Evolutionary conservation across 1,140 invertebrate species (phyloP).

Genomic region (Drosophila parabipectinata): DNA sequence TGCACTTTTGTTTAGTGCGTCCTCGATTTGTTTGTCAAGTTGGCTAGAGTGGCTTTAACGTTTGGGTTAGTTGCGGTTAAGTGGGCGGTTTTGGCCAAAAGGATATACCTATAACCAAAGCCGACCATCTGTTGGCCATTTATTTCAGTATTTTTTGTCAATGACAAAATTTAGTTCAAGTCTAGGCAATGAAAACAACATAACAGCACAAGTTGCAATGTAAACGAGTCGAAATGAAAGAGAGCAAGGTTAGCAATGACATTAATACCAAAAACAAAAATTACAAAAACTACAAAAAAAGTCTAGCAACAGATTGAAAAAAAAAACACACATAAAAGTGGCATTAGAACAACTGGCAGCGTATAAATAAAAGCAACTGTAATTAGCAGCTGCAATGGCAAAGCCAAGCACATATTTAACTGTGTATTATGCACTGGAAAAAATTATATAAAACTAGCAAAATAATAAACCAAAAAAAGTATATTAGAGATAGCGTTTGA

Average conservation of each 20-base stretch:
- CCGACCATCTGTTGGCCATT: conserved; percentile 5
- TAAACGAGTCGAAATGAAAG: conserved; percentile 72
- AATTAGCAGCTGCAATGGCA: conserved; percentile 74
- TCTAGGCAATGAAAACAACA: conserved; percentile 21
- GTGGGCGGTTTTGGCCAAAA: conserved; percentile 1
- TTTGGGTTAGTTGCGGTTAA: background rate
- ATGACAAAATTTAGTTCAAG: conserved; percentile 46
- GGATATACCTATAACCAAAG: background rate
- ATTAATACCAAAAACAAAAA: conserved; percentile 72
- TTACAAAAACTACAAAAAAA: conserved; percentile 41
- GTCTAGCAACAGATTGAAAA: conserved; percentile 62
- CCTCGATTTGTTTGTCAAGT: conserved; percentile 16
- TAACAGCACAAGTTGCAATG: conserved; percentile 52
- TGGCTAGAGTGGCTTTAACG: background rate
- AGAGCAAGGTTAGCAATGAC: conserved; percentile 80
- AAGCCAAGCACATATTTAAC: conserved; percentile 57
- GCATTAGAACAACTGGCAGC: conserved; percentile 44
- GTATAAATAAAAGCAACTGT: conserved; percentile 71
- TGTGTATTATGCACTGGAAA: conserved; percentile 16
- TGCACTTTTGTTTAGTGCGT: conserved; percentile 37
- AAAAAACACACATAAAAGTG: conserved; percentile 65
- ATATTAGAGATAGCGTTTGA: background rate
- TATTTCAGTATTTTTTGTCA: conserved; percentile 15
- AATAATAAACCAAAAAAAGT: background rate
- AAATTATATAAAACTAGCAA: background rate